Evolutionary conservation across 2,888 invertebrate species (phyloP).

Genomic region (Disparrhopalites patrizii): DNA sequence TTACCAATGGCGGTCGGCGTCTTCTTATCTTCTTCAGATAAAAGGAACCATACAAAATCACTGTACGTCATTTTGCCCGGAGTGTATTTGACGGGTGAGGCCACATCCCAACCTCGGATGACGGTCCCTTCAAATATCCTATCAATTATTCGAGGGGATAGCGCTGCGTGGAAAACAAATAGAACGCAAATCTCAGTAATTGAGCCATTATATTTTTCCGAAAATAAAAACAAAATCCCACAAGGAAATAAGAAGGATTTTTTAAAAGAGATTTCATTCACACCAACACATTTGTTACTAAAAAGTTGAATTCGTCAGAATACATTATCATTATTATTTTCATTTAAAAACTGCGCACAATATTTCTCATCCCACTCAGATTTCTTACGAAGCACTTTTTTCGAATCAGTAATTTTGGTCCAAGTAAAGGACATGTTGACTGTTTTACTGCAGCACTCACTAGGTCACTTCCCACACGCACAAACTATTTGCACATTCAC

Average conservation of each 20-base stretch:
- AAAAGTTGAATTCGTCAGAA: neutral
- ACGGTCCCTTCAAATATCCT: slow-evolving; percentile 97
- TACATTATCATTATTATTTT: too few species aligned
- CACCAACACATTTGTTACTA: neutral
- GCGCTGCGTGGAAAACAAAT: too few species aligned
- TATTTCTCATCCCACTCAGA: too few species aligned
- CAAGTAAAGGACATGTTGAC: too few species aligned
- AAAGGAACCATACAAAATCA: slow-evolving; percentile 98
- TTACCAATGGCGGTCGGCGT: slow-evolving; percentile 78
- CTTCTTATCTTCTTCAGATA: slow-evolving; percentile 98
- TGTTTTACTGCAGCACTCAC: too few species aligned
- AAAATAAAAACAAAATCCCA: neutral
- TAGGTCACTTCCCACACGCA: too few species aligned
- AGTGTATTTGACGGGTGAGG: slow-evolving; percentile 48
- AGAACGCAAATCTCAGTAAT: slow-evolving; percentile 51
- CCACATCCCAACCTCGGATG: slow-evolving; percentile 65
- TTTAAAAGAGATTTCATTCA: neutral
- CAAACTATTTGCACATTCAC: too few species aligned
- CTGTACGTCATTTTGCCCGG: slow-evolving; percentile 86
- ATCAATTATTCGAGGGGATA: slow-evolving; percentile 94
- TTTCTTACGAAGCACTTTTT: too few species aligned
- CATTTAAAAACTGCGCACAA: too few species aligned
- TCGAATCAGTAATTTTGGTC: too few species aligned
- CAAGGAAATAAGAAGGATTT: neutral
- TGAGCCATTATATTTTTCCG: too few species aligned